These are phyloP conservation scores for Ciconia maguari DNA, from an alignment of 2,113 vertebrate genomes.

Conservation along the genomic window DNA sequence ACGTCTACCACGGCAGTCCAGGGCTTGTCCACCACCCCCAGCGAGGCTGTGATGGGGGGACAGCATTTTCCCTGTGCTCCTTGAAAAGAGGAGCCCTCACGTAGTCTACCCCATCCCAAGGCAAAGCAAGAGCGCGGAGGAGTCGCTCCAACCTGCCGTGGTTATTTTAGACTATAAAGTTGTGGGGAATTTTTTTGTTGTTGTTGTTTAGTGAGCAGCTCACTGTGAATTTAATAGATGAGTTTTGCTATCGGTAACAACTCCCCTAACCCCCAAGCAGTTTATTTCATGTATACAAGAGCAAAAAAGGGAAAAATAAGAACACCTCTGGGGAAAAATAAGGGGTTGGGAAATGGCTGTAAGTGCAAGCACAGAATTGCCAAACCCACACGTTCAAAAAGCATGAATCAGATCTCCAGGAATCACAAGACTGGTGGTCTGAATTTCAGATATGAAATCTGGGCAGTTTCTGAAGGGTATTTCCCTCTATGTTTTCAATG, in stretches of 20 bases:
- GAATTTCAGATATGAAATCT: slow-evolving; percentile 34
- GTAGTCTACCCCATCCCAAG: neutral
- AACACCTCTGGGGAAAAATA: slow-evolving; percentile 63
- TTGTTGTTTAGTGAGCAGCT: slow-evolving; percentile 14
- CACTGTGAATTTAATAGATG: slow-evolving; percentile 34
- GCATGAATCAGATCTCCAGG: slow-evolving; percentile 61
- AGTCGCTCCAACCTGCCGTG: neutral
- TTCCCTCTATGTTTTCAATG: slow-evolving; percentile 36
- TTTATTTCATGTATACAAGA: slow-evolving; percentile 42
- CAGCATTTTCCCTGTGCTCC: neutral
- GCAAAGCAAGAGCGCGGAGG: neutral
- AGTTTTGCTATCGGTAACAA: slow-evolving; percentile 37
- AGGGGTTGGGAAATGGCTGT: slow-evolving; percentile 45
- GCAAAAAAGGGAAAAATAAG: slow-evolving; percentile 25
- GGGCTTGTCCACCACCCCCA: neutral
- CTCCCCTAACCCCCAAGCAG: slow-evolving; percentile 16
- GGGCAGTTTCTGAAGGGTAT: slow-evolving; percentile 51
- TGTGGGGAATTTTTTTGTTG: neutral
- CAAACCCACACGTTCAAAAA: slow-evolving; percentile 59
- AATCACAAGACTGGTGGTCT: slow-evolving; percentile 64
- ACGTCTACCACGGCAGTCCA: rapidly evolving
- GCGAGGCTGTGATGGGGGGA: neutral
- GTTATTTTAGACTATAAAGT: slow-evolving; percentile 11
- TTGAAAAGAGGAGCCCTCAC: neutral
- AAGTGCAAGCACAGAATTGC: slow-evolving; percentile 27